Evolutionary conservation across 2,113 vertebrate genomes (phyloP), one percentile per base, ranked within the genome.

Genomic region (Dolichallabes microphthalmus): DNA sequence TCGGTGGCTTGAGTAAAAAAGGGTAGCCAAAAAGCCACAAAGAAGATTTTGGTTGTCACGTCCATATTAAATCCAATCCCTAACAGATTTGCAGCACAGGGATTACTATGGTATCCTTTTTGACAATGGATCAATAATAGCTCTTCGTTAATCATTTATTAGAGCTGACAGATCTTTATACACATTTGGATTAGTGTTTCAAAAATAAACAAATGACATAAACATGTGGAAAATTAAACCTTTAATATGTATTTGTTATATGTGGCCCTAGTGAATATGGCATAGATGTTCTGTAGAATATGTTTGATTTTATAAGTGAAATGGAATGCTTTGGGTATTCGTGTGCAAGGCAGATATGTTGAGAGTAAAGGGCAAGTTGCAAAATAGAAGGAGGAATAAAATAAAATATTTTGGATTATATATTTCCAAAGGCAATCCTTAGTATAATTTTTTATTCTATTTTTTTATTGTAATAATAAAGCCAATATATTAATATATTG

Each of bases 61-160:
- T 32, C 58, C 83, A 87, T 87, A 87, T 82, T 85, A 39, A n/a
- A 64, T 66, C 13, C 13, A 79, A 66, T 58, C 6, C 61, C 14
- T 61, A 22, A 66, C 27, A 22, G 45, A 19, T 25, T 20, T 61
- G n/a, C 64, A 63, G 79, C 61, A 30, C 52, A 39, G 15, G 45
- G 45, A 86, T 27, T 80, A 79, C 45, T 57, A 15, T 50, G n/a
- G 8, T 61, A 53, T 57, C 12, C 20, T 75, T 73, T 63, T 52
- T 63, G 8, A 68, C 25, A 66, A 39, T 60, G 12, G 69, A 82
- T 88, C 77, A 78, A 71, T 55, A 20, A 50, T n/a, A 32, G 30
- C 55, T 58, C 27, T 75, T 15, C 45, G 85, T 73, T 61, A 86
- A 86, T 82, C 39, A 88, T 86, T 89, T 53, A 87, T 69, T 9